Evolutionary conservation across 2,888 invertebrate species (phyloP).

Genomic region (Caenorhabditis imperialis): DNA sequence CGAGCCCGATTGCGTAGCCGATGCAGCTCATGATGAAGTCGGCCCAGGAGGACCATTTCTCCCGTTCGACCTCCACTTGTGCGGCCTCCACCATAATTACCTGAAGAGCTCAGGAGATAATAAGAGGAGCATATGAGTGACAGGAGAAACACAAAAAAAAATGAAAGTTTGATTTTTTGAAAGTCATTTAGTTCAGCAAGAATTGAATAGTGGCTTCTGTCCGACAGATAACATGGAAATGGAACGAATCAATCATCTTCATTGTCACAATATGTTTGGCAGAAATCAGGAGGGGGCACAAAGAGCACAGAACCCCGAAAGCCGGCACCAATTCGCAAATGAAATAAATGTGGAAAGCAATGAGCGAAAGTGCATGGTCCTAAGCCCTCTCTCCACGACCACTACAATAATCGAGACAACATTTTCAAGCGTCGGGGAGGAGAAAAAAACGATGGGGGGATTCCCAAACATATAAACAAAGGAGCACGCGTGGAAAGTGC

Average conservation of each 20-base stretch:
- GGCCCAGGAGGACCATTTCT: slow-evolving; percentile 90
- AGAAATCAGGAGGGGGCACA: too few relatives aligned
- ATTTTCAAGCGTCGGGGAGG: too few relatives aligned
- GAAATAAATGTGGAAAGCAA: neutral
- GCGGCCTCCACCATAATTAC: slow-evolving; percentile 49
- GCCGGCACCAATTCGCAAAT: too few relatives aligned
- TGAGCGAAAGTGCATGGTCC: slow-evolving; percentile 1
- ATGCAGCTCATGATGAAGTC: slow-evolving; percentile 94
- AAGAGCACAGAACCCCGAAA: too few relatives aligned
- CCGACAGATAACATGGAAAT: too few relatives aligned
- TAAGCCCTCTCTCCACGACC: neutral
- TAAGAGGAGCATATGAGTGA: slow-evolving; percentile 3
- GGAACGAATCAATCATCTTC: too few relatives aligned
- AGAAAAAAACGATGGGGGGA: slow-evolving; percentile 16
- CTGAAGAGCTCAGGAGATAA: slow-evolving; percentile 1
- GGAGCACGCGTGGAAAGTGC: slow-evolving; percentile 10
- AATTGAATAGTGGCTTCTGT: too few relatives aligned
- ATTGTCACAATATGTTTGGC: too few relatives aligned
- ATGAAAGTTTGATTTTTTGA: neutral
- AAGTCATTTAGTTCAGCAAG: too few relatives aligned
- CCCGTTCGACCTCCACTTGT: slow-evolving; percentile 81
- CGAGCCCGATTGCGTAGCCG: slow-evolving; percentile 92
- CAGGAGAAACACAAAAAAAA: neutral
- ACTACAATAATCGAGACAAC: too few relatives aligned
- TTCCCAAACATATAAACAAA: slow-evolving; percentile 10